Percentiles rank a stretch among this genome's conserved stretches.
Conservation (phyloP, 2,888 invertebrate genomes). For the Trissolcus brochymenae region DNA sequence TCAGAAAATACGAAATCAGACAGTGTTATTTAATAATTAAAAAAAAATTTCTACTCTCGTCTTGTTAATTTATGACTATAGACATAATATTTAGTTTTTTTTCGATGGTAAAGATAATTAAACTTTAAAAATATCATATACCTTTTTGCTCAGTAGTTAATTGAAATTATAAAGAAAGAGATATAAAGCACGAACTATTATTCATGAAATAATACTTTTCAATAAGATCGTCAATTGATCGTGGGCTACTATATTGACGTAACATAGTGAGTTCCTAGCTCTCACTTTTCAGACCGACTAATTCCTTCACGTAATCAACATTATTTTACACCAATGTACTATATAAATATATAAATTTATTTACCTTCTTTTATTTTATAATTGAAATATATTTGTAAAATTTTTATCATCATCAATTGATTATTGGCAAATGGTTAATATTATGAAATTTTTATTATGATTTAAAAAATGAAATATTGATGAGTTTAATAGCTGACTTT, state of each 20-base stretch:
- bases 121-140: too few species aligned
- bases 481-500: not conserved
- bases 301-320: constrained; percentile 37
- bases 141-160: not conserved
- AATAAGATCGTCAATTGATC: constrained; percentile 48
- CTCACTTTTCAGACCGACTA: constrained; percentile 44
- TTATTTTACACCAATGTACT: constrained; percentile 10
- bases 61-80: too few species aligned
- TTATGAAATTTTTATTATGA: not conserved
- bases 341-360: constrained; percentile 8
- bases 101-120: too few species aligned
- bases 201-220: constrained; percentile 47
- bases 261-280: constrained; percentile 45
- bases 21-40: too few species aligned
- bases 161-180: constrained; percentile 20
- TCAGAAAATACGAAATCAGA: too few species aligned
- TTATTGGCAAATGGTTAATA: not conserved
- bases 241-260: constrained; percentile 36
- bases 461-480: too few species aligned
- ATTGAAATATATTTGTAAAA: not conserved
- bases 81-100: too few species aligned
- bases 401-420: not conserved
- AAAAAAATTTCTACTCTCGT: too few species aligned
- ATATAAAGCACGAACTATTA: constrained; percentile 21
- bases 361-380: not conserved